These are phyloP conservation scores for Semotilus atromaculatus DNA, from an alignment of 2,797 vertebrate genomes.

Conservation along the genomic window DNA sequence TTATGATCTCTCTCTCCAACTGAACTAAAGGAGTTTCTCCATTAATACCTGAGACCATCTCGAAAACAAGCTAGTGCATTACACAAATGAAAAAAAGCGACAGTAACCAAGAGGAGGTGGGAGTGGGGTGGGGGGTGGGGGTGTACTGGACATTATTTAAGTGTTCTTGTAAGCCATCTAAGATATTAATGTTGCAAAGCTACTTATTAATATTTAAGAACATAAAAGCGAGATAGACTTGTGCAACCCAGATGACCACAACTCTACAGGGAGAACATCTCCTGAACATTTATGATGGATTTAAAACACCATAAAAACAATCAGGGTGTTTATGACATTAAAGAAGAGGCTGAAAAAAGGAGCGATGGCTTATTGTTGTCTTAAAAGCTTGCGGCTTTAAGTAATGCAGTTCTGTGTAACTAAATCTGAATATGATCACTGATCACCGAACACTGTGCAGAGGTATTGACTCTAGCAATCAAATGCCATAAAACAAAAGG, in stretches of 20 bases:
- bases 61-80: constrained; percentile 92
- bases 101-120: constrained; percentile 53
- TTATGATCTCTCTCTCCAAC: constrained; percentile 73
- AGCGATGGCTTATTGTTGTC: constrained; percentile 45
- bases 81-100: constrained; percentile 88
- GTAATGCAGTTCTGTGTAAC: constrained; percentile 61
- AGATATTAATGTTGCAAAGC: constrained; percentile 99
- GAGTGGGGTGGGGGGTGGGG: constrained; percentile 62
- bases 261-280: constrained; percentile 75
- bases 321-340: constrained; percentile 67
- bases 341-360: constrained; percentile 51
- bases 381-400: constrained; percentile 62
- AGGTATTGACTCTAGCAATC: constrained; percentile 51
- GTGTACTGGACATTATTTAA: constrained; percentile 90
- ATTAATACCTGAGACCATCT: constrained; percentile 85
- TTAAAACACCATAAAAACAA: constrained; percentile 79
- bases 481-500: constrained; percentile 47
- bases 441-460: constrained; percentile 50
- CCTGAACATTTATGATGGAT: constrained; percentile 76
- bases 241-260: constrained; percentile 76
- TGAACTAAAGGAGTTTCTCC: constrained; percentile 72
- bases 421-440: constrained; percentile 59
- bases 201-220: constrained; percentile 99
- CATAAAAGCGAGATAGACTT: constrained; percentile 90
- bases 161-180: constrained; percentile 99